These are phyloP conservation scores for Pangasianodon gigas DNA, from an alignment of 2,113 vertebrate genomes.

Conservation along the genomic window DNA sequence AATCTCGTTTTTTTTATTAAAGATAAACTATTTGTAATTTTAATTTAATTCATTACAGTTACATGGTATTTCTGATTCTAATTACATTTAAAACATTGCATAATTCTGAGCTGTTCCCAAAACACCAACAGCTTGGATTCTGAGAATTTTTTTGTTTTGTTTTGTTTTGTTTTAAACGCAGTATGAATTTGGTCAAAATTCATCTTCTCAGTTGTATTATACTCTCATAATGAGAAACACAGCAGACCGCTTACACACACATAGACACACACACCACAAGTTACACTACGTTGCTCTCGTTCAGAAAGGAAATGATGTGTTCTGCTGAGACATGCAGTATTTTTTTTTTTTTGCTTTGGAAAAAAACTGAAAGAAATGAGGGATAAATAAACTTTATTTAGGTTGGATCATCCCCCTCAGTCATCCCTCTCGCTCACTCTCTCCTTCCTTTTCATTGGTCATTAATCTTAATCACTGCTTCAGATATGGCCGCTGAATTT, in stretches of 20 bases:
- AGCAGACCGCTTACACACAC: background rate
- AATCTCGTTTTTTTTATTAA: background rate
- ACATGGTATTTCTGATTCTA: background rate
- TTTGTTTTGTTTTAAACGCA: background rate
- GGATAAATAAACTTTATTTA: slow-evolving; percentile 44
- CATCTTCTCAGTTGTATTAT: background rate
- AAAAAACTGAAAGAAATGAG: slow-evolving; percentile 29
- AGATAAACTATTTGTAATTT: background rate
- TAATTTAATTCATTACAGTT: background rate
- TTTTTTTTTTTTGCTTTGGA: slow-evolving; percentile 22
- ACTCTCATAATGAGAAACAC: background rate
- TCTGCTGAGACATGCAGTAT: slow-evolving; percentile 38
- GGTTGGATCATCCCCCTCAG: slow-evolving; percentile 13
- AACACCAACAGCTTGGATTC: background rate
- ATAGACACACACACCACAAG: slow-evolving; percentile 29
- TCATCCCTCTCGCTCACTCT: slow-evolving; percentile 8
- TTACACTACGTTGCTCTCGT: slow-evolving; percentile 8
- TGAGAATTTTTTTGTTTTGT: background rate
- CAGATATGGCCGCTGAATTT: slow-evolving; percentile 43
- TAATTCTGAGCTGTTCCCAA: background rate
- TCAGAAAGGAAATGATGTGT: slow-evolving; percentile 29
- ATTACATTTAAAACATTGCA: background rate
- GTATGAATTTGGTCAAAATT: background rate
- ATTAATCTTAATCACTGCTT: slow-evolving; percentile 47
- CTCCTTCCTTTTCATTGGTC: slow-evolving; percentile 31